Evolutionary conservation across 1,140 invertebrate species (phyloP), one percentile per base, ranked within the genome.

Genomic region (Listronotus bonariensis): DNA sequence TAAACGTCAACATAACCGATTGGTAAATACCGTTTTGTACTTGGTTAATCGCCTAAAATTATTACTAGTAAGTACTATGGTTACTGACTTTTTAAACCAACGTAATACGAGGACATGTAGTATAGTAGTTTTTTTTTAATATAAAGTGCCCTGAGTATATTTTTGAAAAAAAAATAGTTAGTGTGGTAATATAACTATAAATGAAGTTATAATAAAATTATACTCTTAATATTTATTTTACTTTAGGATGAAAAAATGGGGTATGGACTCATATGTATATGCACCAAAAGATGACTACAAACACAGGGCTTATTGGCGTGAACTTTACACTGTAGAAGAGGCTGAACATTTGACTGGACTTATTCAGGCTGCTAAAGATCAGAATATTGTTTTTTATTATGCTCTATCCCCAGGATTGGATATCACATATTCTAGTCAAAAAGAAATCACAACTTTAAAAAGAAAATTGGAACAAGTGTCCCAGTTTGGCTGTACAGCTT

Each of bases 281-380:
- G 97, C 97, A 1, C 97, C 97, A 11, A 93, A 99, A 85, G 97
- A 99, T 84, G 97, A 99, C 77, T 96, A 95, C 77, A 99, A 99
- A 79, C 95, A 97, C 76, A 82, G 97, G 53, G 93, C 95, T 0
- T 96, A 93, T 77, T 99, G 97, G 97, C 80, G 97, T 58, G 95
- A 98, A 74, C 79, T 98, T 14, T 99, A 99, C 75, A 96, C 95
- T 0, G 95, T 97, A 0, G 97, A 99, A 79, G 97, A 99, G 84
- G 95, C 93, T 0, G 92, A 97, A 76, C 93, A 98, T 79, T 82
- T 99, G n/a, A 92, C 92, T 11, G 89, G 89, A 36, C 81, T 99
- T 1, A 97, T 99, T 60, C 85, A 89, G 48, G 88, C 92, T 20
- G 95, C 96, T 0, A 89, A 88, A 74, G 90, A 94, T 67, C 88